These are phyloP conservation scores for Diadophis punctatus DNA, from an alignment of 2,113 vertebrate species.

Conservation along the genomic window DNA sequence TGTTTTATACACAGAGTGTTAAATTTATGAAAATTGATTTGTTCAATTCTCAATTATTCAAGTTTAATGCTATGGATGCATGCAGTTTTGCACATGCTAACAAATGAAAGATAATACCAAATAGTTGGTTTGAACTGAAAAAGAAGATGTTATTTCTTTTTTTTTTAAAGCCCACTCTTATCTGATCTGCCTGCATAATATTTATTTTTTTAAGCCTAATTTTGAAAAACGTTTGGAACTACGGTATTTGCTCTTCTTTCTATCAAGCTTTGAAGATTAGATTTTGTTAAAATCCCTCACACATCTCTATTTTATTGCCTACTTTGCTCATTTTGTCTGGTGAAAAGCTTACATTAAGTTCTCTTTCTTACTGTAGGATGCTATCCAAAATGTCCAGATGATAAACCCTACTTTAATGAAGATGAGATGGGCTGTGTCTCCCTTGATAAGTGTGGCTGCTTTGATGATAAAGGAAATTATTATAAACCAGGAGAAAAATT, in stretches of 20 bases:
- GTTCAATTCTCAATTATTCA: background rate
- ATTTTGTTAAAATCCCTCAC: background rate
- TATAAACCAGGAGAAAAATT: slow-evolving; percentile 67
- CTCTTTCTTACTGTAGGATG: slow-evolving; percentile 72
- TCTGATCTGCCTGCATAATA: background rate
- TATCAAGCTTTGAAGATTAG: background rate
- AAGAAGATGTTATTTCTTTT: background rate
- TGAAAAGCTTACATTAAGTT: background rate
- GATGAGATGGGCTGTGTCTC: slow-evolving; percentile 84
- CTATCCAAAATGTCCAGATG: slow-evolving; percentile 84
- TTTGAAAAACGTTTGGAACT: background rate
- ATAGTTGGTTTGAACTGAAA: background rate
- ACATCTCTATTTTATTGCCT: background rate
- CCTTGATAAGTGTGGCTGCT: slow-evolving; percentile 71
- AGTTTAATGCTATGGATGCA: background rate
- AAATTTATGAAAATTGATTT: background rate
- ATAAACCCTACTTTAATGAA: slow-evolving; percentile 84
- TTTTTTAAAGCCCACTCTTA: background rate
- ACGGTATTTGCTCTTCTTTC: background rate
- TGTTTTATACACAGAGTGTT: background rate
- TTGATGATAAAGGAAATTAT: slow-evolving; percentile 66
- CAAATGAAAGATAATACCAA: background rate
- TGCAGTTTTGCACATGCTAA: background rate
- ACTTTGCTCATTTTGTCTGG: background rate
- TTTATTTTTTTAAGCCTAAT: background rate